Evolutionary conservation across 2,888 invertebrate genomes (phyloP), one percentile per base, ranked within the genome.

Genomic region (Leptothorax acervorum): DNA sequence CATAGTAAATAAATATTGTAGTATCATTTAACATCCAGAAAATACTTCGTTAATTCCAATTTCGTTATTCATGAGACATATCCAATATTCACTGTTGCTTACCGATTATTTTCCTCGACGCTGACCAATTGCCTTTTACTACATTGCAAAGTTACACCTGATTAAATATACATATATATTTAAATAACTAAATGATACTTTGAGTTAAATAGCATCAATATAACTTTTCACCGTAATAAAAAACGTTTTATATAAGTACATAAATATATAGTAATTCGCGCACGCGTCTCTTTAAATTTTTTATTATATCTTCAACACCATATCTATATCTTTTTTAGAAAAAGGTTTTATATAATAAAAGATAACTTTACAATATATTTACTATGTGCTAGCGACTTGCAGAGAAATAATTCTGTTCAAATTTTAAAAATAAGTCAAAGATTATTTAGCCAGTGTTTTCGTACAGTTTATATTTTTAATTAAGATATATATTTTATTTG

Each of bases 21-120:
- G 23, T 48, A 73, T 60, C 18, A 73, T 60, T 60, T 79, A 79
- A 60, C 28, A 48, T 60, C 39, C 39, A 73, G 60, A 74, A 73
- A 81, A 73, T 60, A 35, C 9, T 28, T 73, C 3, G 12, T 60
- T n/a, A 81, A 60, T 12, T 73, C 12, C 35, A 60, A 28, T 81
- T 39, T 73, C 12, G n/a, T 51, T 60, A 81, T 73, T 73, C 11
- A 39, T n/a, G 28, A 53, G 28, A 53, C 35, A 45, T 28, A 48
- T 65, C 9, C 31, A 3, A 39, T 45, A 31, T 78, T 71, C 1
- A 15, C 12, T 9, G 23, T 70, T 57, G 31, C 11, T 71, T n/a
- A 35, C 35, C 23, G 12, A 57, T 78, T 39, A 23, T 51, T 42
- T 48, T 60, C 23, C n/a, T 39, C 35, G 5, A 18, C 9, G n/a